Evolutionary conservation across 2,797 vertebrate genomes (phyloP).

Genomic region (Erithacus rubecula): DNA sequence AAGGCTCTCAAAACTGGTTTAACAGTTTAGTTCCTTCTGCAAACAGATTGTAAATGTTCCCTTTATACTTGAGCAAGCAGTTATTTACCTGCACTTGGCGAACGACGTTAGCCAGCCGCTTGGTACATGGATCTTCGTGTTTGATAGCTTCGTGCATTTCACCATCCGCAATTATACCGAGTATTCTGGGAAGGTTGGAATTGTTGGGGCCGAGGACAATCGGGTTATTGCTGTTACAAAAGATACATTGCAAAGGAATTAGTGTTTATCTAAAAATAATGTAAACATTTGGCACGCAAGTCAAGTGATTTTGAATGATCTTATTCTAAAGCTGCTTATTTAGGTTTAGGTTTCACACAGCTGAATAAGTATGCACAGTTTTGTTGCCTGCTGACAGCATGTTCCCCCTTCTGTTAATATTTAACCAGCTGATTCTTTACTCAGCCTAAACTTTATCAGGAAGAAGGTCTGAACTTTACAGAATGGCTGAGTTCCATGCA

Average conservation of each 20-base stretch:
- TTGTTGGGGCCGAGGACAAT: constrained; percentile 95
- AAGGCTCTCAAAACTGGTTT: neutral
- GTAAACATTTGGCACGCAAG: neutral
- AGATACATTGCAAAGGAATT: neutral
- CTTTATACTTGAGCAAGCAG: neutral
- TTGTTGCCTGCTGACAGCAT: neutral
- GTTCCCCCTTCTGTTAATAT: constrained; percentile 29
- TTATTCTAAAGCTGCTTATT: neutral
- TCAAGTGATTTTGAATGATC: neutral
- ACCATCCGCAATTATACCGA: constrained; percentile 95
- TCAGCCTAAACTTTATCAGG: neutral
- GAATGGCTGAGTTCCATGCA: neutral
- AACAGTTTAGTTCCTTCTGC: neutral
- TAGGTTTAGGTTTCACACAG: neutral
- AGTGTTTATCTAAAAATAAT: neutral
- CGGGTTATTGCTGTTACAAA: constrained; percentile 89
- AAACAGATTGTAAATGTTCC: neutral
- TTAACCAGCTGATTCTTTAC: constrained; percentile 15
- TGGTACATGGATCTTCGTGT: constrained; percentile 92
- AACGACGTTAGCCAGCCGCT: constrained; percentile 93
- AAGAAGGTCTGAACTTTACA: constrained; percentile 28
- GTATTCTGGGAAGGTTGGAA: constrained; percentile 94
- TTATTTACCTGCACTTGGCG: constrained; percentile 92
- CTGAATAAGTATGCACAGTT: neutral
- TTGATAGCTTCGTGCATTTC: constrained; percentile 94